phyloP scores from a whole-genome alignment of 2,888 invertebrate species.

The Biston stratarius region DNA sequence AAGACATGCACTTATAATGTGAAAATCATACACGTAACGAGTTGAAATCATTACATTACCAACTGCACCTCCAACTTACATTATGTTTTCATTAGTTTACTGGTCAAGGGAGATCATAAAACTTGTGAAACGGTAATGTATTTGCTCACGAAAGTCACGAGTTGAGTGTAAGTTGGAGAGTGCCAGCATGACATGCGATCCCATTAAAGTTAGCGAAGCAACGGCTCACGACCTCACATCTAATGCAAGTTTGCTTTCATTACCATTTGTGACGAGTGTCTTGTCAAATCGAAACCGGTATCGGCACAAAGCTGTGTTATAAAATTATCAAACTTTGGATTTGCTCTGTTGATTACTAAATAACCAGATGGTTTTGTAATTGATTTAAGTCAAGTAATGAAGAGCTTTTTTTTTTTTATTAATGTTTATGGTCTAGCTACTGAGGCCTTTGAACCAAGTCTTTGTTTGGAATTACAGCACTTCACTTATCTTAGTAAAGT shows the following conservation, averaged over 20 bases:
- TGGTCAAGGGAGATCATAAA: background rate
- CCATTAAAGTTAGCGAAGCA: conserved; percentile 40
- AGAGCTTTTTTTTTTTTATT: too few relatives aligned
- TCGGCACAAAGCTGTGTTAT: background rate
- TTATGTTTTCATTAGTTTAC: conserved; percentile 9
- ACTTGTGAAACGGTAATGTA: conserved; percentile 38
- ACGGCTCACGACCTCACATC: conserved; percentile 7
- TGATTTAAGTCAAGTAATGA: too few relatives aligned
- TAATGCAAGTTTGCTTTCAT: conserved; percentile 10
- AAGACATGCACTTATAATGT: too few relatives aligned
- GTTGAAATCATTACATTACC: background rate
- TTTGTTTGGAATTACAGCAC: too few relatives aligned
- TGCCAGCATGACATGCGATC: conserved; percentile 50
- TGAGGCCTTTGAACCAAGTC: too few relatives aligned
- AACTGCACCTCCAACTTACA: conserved; percentile 8
- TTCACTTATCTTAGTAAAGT: too few relatives aligned
- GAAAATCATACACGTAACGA: too few relatives aligned
- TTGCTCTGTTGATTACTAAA: background rate
- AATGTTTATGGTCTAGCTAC: too few relatives aligned
- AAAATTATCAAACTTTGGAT: background rate
- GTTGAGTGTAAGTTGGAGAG: conserved; percentile 45
- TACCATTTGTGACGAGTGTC: conserved; percentile 5
- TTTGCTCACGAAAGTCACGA: conserved; percentile 43
- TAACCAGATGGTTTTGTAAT: background rate
- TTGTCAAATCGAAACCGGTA: background rate